These are phyloP conservation scores for Aphodius granarius DNA, from an alignment of 2,888 invertebrate genomes.

Conservation along the genomic window DNA sequence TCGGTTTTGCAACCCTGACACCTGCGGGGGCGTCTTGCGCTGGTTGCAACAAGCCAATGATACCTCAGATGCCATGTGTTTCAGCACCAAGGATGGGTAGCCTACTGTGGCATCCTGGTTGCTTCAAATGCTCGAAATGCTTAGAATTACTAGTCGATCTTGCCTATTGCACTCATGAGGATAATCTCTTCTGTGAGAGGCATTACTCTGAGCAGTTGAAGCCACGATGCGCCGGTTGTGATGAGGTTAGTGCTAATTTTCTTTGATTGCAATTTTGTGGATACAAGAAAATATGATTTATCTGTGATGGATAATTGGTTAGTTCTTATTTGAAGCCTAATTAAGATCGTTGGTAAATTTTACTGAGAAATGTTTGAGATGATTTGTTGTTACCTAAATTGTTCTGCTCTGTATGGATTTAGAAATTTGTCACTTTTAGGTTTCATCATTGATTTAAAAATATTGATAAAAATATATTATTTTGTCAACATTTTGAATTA, in stretches of 20 bases:
- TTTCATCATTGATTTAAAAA: no score
- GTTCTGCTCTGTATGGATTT: no score
- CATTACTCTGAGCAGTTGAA: slow-evolving; percentile 97
- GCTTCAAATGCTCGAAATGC: slow-evolving; percentile 89
- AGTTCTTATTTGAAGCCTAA: background rate
- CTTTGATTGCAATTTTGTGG: background rate
- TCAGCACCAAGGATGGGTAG: slow-evolving; percentile 48
- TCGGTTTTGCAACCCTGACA: slow-evolving; percentile 63
- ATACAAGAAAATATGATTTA: background rate
- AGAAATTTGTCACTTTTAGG: no score
- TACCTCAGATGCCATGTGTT: slow-evolving; percentile 80
- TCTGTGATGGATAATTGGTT: background rate
- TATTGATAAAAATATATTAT: no score
- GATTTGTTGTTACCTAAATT: no score
- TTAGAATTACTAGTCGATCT: slow-evolving; percentile 93
- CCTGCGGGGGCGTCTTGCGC: slow-evolving; percentile 67
- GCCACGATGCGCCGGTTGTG: slow-evolving; percentile 94
- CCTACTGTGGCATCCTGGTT: slow-evolving; percentile 85
- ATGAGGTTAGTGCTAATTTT: slow-evolving; percentile 84
- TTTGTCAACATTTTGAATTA: no score
- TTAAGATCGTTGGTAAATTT: background rate
- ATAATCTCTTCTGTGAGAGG: slow-evolving; percentile 86
- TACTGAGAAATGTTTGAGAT: no score
- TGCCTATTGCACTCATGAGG: slow-evolving; percentile 91
- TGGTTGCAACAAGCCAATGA: slow-evolving; percentile 79